These are phyloP conservation scores for Gordius sp. DNA, from an alignment of 2,888 invertebrate genomes.

Conservation along the genomic window DNA sequence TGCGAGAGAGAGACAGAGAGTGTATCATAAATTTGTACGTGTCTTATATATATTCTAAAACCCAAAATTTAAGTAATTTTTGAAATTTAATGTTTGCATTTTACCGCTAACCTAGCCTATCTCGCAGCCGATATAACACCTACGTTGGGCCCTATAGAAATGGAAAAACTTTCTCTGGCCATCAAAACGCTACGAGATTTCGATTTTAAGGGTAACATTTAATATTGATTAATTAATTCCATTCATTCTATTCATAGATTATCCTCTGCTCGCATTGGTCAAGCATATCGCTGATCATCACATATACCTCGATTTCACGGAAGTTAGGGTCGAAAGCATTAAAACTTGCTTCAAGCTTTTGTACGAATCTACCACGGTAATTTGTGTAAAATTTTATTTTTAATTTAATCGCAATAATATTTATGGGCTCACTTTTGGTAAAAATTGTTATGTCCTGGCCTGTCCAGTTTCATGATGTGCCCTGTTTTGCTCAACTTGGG, in stretches of 20 bases:
- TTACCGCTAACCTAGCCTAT: too few relatives aligned
- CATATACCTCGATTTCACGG: conserved; percentile 43
- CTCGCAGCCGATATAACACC: background rate
- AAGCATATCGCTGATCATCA: conserved; percentile 69
- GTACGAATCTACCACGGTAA: conserved; percentile 44
- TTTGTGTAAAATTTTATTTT: background rate
- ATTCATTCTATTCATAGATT: conserved; percentile 32
- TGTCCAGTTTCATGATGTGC: too few relatives aligned
- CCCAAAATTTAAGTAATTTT: too few relatives aligned
- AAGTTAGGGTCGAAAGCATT: conserved; percentile 72
- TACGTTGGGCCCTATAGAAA: conserved; percentile 34
- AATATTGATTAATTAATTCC: conserved; percentile 10
- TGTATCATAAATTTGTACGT: too few relatives aligned
- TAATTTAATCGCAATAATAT: too few relatives aligned
- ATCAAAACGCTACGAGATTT: conserved; percentile 60
- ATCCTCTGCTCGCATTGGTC: conserved; percentile 66
- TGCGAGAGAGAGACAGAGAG: too few relatives aligned
- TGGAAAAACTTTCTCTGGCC: conserved; percentile 59
- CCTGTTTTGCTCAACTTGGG: too few relatives aligned
- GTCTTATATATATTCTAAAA: too few relatives aligned
- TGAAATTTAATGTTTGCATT: too few relatives aligned
- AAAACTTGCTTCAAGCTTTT: conserved; percentile 66
- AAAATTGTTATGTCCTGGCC: too few relatives aligned
- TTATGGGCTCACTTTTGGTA: too few relatives aligned
- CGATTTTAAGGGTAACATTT: conserved; percentile 46